These are phyloP conservation scores for Drymonia ruficornis DNA, from an alignment of 2,888 invertebrate genomes.

Conservation along the genomic window DNA sequence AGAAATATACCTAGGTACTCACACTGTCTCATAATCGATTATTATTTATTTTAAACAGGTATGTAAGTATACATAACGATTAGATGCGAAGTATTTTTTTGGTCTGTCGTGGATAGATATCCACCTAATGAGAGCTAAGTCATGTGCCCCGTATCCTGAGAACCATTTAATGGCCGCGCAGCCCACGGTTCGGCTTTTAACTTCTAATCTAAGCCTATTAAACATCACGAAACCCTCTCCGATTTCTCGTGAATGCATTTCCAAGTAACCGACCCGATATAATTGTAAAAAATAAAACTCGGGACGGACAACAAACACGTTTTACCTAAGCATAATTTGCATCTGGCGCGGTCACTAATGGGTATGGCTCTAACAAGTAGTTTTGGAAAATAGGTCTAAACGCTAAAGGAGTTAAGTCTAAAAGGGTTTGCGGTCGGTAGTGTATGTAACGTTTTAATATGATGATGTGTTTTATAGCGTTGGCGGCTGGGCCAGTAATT, in stretches of 20 bases:
- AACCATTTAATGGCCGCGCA: constrained; percentile 67
- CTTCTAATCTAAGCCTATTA: constrained; percentile 83
- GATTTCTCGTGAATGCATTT: constrained; percentile 81
- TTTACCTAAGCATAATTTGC: constrained; percentile 83
- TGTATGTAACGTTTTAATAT: constrained; percentile 41
- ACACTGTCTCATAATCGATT: background rate
- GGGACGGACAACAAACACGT: constrained; percentile 80
- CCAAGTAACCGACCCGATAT: constrained; percentile 82
- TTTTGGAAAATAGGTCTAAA: constrained; percentile 15
- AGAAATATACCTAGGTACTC: background rate
- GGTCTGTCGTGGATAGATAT: constrained; percentile 18
- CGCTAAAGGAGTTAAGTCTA: constrained; percentile 31
- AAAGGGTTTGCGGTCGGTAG: constrained; percentile 11
- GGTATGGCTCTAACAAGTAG: constrained; percentile 16
- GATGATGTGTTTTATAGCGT: constrained; percentile 67
- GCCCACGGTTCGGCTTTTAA: constrained; percentile 75
- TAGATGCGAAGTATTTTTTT: constrained; percentile 37
- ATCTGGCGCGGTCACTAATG: constrained; percentile 45
- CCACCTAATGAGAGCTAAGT: constrained; percentile 59
- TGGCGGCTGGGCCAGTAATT: constrained; percentile 83
- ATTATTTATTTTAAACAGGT: constrained; percentile 4
- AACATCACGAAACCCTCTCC: constrained; percentile 76
- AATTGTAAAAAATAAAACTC: constrained; percentile 83
- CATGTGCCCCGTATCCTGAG: constrained; percentile 60
- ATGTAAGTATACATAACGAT: constrained; percentile 30